Percentiles rank a stretch among this genome's conserved stretches.
phyloP scores from a whole-genome alignment of 2,888 invertebrate species.

The Caradrina clavipalpis region DNA sequence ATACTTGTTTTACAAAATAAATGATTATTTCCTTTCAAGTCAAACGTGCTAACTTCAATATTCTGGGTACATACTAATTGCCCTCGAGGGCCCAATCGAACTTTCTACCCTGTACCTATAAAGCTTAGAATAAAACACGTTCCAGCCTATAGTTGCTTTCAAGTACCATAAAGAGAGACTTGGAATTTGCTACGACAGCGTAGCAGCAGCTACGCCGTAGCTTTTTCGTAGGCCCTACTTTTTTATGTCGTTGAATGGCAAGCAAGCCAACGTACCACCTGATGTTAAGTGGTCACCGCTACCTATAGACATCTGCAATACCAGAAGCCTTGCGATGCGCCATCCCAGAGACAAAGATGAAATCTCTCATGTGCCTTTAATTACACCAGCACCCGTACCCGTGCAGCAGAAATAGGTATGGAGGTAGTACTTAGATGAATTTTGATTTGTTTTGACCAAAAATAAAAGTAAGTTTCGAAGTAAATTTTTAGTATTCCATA shows the following conservation, averaged over 20 bases:
- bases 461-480: not conserved
- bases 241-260: too few relatives aligned
- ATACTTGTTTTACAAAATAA: not conserved
- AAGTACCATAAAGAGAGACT: conserved; percentile 24
- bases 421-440: too few relatives aligned
- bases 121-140: not conserved
- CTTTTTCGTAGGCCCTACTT: conserved; percentile 12
- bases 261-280: too few relatives aligned
- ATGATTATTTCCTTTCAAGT: not conserved
- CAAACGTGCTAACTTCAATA: not conserved
- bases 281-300: too few relatives aligned
- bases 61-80: not conserved
- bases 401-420: too few relatives aligned
- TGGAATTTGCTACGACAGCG: conserved; percentile 25
- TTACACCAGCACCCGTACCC: too few relatives aligned
- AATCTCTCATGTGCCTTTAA: too few relatives aligned
- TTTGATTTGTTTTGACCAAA: not conserved
- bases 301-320: too few relatives aligned
- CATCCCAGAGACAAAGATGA: too few relatives aligned
- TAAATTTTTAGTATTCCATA: not conserved
- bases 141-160: not conserved
- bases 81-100: not conserved
- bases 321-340: too few relatives aligned
- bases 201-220: conserved; percentile 34
- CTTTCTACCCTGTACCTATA: not conserved